Conservation (phyloP, 2,113 vertebrate species). For the Scortum barcoo region DNA sequence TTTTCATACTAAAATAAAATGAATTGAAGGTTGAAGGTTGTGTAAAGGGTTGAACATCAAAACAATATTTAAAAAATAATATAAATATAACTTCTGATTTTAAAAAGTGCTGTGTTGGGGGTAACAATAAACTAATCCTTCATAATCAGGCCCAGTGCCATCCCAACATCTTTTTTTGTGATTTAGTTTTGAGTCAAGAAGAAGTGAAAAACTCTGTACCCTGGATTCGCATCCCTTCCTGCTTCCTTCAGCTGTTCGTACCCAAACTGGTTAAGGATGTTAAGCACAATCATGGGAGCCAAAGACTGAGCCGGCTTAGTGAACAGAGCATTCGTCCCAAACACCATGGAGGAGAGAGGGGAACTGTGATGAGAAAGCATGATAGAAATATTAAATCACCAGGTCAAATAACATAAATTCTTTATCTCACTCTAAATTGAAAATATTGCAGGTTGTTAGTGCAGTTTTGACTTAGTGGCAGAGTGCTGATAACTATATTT, state of each 20-base stretch:
- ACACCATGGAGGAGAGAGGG: conserved; percentile 92
- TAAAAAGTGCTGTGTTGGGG: too few relatives aligned
- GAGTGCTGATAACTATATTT: not conserved
- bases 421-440: too few relatives aligned
- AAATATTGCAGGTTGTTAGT: too few relatives aligned
- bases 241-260: conserved; percentile 85
- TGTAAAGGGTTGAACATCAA: too few relatives aligned
- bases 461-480: not conserved
- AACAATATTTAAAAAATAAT: not conserved
- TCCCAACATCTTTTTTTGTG: not conserved
- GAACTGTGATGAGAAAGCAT: conserved; percentile 76
- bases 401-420: not conserved
- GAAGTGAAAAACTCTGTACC: conserved; percentile 77
- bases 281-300: conserved; percentile 90
- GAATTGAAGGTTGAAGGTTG: too few relatives aligned
- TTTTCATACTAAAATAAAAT: not conserved
- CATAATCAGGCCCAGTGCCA: too few relatives aligned
- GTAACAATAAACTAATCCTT: not conserved
- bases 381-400: not conserved
- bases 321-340: conserved; percentile 93
- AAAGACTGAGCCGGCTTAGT: conserved; percentile 93
- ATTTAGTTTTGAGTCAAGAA: not conserved
- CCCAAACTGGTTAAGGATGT: conserved; percentile 88
- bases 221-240: conserved; percentile 64
- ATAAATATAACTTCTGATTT: too few relatives aligned